phyloP scores from a whole-genome alignment of 2,113 vertebrate species.

The Mugil cephalus region DNA sequence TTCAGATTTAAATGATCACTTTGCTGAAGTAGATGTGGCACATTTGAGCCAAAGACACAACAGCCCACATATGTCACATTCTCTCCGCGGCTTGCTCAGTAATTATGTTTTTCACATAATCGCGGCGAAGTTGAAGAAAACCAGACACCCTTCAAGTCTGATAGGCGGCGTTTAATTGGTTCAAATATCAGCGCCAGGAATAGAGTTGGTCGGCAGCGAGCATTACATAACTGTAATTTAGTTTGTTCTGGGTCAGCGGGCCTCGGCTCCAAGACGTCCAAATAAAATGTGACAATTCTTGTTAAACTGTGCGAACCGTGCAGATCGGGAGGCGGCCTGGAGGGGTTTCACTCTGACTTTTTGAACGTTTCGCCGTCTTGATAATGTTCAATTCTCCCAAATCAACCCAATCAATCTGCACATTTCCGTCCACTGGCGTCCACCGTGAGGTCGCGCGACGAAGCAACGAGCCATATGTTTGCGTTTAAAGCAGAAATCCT shows the following conservation, averaged over 20 bases:
- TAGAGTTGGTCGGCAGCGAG: constrained; percentile 53
- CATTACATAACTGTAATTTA: constrained; percentile 67
- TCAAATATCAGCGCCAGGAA: constrained; percentile 69
- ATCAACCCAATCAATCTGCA: background rate
- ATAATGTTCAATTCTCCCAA: no score
- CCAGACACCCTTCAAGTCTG: constrained; percentile 65
- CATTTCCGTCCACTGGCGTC: background rate
- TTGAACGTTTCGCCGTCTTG: no score
- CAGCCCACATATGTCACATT: constrained; percentile 45
- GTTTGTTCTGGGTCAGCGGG: constrained; percentile 76
- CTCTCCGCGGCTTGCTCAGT: constrained; percentile 32
- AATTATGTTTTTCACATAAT: constrained; percentile 46
- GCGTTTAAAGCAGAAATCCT: constrained; percentile 16
- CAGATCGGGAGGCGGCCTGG: constrained; percentile 52
- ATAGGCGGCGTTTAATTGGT: constrained; percentile 72
- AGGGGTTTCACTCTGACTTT: background rate
- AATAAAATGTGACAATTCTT: constrained; percentile 62
- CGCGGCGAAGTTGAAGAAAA: constrained; percentile 52
- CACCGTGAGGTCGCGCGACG: background rate
- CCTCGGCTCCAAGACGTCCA: constrained; percentile 49
- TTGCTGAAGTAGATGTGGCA: no score
- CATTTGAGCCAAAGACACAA: constrained; percentile 4
- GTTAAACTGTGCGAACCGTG: constrained; percentile 59
- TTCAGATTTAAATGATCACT: no score
- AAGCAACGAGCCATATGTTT: background rate